These are phyloP conservation scores for Spatulosminthurus flaviceps DNA, from an alignment of 2,888 invertebrate species.

Conservation along the genomic window DNA sequence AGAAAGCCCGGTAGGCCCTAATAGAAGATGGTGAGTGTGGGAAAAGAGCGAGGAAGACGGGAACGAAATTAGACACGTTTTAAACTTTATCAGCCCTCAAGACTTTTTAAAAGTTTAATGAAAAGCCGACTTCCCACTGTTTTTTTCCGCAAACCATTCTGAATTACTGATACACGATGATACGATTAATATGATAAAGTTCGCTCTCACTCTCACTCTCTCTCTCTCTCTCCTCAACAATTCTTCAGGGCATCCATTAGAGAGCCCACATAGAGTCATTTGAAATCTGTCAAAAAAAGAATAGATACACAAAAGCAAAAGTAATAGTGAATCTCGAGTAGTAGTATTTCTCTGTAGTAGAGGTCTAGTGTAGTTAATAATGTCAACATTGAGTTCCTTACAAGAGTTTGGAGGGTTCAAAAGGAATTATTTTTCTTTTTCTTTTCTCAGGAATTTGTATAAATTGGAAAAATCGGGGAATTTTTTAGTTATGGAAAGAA, in stretches of 20 bases:
- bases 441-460: too few relatives aligned
- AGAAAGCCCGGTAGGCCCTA: slow-evolving; percentile 21
- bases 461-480: too few relatives aligned
- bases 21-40: slow-evolving; percentile 40
- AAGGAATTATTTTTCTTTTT: too few relatives aligned
- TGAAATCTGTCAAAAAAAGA: too few relatives aligned
- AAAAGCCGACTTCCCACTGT: slow-evolving; percentile 55
- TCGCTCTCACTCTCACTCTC: slow-evolving; percentile 32
- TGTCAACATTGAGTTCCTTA: too few relatives aligned
- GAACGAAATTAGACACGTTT: slow-evolving; percentile 57
- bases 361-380: too few relatives aligned
- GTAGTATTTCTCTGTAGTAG: too few relatives aligned
- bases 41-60: slow-evolving; percentile 4
- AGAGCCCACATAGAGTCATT: slow-evolving; percentile 5
- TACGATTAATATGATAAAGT: slow-evolving; percentile 57
- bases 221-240: slow-evolving; percentile 25
- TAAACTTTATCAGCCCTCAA: slow-evolving; percentile 57
- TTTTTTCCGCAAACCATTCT: slow-evolving; percentile 54
- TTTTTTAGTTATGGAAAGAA: too few relatives aligned
- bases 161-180: slow-evolving; percentile 56
- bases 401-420: too few relatives aligned
- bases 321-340: too few relatives aligned
- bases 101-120: slow-evolving; percentile 59
- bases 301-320: too few relatives aligned
- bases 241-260: slow-evolving; percentile 54